These are phyloP conservation scores for Casuarius casuarius DNA, from an alignment of 2,113 vertebrate genomes.

Conservation along the genomic window DNA sequence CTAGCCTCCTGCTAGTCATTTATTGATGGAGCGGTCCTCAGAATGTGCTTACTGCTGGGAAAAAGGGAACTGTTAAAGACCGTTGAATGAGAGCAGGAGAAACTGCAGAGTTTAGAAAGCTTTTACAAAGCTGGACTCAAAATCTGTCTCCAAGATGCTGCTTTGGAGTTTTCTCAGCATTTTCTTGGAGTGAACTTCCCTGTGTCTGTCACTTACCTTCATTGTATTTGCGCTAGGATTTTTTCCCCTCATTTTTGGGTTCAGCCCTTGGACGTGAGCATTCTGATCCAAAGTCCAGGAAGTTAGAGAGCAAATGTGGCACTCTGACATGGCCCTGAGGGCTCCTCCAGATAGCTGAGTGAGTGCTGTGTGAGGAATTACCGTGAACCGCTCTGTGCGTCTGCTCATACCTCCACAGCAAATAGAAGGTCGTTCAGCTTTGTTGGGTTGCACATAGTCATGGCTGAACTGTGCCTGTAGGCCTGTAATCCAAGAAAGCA, in stretches of 20 bases:
- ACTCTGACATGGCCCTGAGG: background rate
- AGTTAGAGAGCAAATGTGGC: background rate
- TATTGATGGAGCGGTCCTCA: slow-evolving; percentile 11
- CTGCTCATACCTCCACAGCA: background rate
- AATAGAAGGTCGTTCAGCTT: background rate
- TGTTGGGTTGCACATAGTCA: rapidly evolving
- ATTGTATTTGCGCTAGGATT: background rate
- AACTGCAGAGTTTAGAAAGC: background rate
- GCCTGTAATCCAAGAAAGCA: background rate
- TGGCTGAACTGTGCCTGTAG: background rate
- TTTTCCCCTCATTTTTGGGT: background rate
- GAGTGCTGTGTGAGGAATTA: background rate
- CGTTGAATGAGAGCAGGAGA: background rate
- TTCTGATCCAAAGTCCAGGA: background rate
- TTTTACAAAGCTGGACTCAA: background rate
- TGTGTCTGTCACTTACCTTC: background rate
- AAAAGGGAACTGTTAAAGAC: background rate
- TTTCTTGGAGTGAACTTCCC: background rate
- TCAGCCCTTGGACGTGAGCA: rapidly evolving
- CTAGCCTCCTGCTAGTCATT: background rate
- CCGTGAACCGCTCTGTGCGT: background rate
- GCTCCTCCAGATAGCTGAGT: background rate
- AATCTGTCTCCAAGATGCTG: background rate
- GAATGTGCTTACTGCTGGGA: background rate
- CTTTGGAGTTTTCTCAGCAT: background rate